These are phyloP conservation scores for Lepidothrix coronata DNA, from an alignment of 2,113 vertebrate genomes.

Conservation along the genomic window DNA sequence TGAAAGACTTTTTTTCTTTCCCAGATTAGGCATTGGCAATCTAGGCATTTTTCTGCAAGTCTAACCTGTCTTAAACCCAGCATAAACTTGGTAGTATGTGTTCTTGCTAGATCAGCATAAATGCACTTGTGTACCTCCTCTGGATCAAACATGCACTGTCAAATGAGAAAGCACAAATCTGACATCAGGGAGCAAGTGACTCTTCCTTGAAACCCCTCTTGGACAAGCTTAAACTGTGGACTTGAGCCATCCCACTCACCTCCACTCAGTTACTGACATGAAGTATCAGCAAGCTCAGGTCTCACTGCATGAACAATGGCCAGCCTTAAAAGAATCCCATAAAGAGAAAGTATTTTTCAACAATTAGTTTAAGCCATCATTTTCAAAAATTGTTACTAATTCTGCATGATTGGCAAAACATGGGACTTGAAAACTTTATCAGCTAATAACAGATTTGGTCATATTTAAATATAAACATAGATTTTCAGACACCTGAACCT, in stretches of 20 bases:
- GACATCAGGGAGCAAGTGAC: background rate
- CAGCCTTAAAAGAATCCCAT: background rate
- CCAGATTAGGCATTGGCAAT: background rate
- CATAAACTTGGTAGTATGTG: background rate
- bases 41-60: background rate
- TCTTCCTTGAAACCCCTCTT: background rate
- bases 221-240: background rate
- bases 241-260: background rate
- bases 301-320: background rate
- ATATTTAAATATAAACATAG: background rate
- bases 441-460: background rate
- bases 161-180: background rate
- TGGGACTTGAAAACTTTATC: background rate
- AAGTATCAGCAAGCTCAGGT: background rate
- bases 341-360: background rate
- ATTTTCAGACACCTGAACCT: background rate
- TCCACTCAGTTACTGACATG: background rate
- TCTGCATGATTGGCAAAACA: background rate
- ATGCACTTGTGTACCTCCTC: background rate
- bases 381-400: background rate
- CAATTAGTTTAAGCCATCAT: background rate
- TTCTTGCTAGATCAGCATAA: background rate
- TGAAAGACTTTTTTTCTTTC: rapidly evolving
- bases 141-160: background rate
- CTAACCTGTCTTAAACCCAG: background rate